Evolutionary conservation across 2,888 invertebrate genomes (phyloP).

Genomic region (Noctua fimbriata): DNA sequence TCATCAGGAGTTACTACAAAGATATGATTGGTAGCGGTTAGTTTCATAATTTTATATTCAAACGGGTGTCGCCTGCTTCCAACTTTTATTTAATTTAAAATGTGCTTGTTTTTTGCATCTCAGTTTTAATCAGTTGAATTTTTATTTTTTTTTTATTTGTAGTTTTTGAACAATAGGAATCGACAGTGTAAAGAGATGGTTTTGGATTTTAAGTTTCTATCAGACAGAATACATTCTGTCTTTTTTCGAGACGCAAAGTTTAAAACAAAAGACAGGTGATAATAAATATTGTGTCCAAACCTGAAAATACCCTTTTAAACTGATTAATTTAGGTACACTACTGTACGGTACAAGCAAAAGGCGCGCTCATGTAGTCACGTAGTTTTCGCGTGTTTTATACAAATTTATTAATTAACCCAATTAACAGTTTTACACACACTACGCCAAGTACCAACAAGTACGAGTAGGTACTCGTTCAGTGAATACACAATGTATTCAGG

Average conservation of each 20-base stretch:
- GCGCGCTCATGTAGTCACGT: constrained; percentile 40
- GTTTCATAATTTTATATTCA: background rate
- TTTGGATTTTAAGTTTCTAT: background rate
- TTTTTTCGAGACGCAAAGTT: background rate
- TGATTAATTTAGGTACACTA: constrained; percentile 27
- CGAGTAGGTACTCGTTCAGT: constrained; percentile 26
- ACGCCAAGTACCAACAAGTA: constrained; percentile 30
- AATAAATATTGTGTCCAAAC: background rate
- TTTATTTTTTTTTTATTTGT: background rate
- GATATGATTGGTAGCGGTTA: background rate
- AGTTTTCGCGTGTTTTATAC: constrained; percentile 61
- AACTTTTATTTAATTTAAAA: background rate
- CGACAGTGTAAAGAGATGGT: background rate
- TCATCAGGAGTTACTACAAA: background rate
- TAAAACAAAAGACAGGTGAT: background rate
- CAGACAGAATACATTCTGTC: background rate
- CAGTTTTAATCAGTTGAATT: background rate
- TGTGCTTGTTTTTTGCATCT: background rate
- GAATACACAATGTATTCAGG: constrained; percentile 47
- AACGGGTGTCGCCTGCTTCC: background rate
- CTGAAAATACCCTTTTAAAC: constrained; percentile 4
- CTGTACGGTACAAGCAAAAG: constrained; percentile 11
- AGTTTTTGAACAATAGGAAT: background rate
- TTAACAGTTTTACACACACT: constrained; percentile 61
- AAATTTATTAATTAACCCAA: constrained; percentile 66